Base-by-base conservation (phyloP, 2,797 vertebrate species). In the Leptatherina wallacei region DNA sequence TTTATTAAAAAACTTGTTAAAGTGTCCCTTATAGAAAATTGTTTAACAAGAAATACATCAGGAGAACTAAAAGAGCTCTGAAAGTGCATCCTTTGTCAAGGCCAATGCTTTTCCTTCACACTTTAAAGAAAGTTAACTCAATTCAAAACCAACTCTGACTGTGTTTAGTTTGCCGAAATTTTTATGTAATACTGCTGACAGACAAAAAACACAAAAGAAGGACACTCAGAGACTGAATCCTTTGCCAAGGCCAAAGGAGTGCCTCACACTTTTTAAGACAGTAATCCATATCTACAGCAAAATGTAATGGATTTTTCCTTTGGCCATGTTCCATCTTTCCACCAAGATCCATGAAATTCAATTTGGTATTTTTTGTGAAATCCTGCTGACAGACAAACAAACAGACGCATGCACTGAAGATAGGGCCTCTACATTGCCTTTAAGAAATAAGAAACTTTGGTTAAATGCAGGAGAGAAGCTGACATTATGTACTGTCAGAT, bases 181-280 rank as follows among this genome's bases (percentile, higher is more conserved):
- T 36, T 47, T 14, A 20, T 7, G 18, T 69, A 56, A 30, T 56
- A 30, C 60, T 61, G 59, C 49, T 61, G 36, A 55, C 13, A 16
- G 68, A 42, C 35, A 54, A 61, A 60, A 69, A 51, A 68, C 30
- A 70, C 12, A 24, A 40, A 68, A 68, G 35, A 24, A 42, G 60
- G 49, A 55, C 49, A 55, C 59, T 54, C 47, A 54, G 24, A 60
- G 44, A 44, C 20, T 42, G 35, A 51, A 61, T 32, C 49, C 18
- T 54, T 55, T 70, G 29, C 68, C 58, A 70, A 70, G 68, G 68
- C 59, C 29, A 42, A 35, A 61, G 35, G 24, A 42, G 54, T 61
- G 61, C 54, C 68, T 62, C 49, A 54, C 68, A 61, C 59, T 56
- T 63, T 71, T 63, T 30, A 71, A 57, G 40, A 71, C 40, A 57